Evolutionary conservation across 2,888 invertebrate species (phyloP).

Genomic region (Drosophila tripunctata): DNA sequence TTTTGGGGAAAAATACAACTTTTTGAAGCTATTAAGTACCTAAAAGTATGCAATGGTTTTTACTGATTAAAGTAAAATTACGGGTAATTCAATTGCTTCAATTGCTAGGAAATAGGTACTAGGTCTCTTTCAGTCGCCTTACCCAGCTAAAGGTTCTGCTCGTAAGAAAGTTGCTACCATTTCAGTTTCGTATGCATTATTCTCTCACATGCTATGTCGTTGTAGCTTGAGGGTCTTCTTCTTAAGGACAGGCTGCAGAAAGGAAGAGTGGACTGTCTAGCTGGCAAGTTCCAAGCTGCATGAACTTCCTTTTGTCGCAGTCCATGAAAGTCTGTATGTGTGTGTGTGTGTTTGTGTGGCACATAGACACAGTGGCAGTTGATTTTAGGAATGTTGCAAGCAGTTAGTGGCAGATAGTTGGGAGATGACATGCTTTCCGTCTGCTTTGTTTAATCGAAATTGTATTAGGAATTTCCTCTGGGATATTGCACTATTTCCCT

Average conservation of each 20-base stretch:
- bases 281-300: slow-evolving; percentile 43
- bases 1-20: too few species aligned
- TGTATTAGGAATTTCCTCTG: slow-evolving; percentile 32
- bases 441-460: slow-evolving; percentile 40
- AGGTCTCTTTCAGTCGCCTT: too few species aligned
- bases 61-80: too few species aligned
- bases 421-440: slow-evolving; percentile 5
- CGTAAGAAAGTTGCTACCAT: slow-evolving; percentile 73
- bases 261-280: slow-evolving; percentile 15
- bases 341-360: slow-evolving; percentile 42
- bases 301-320: slow-evolving; percentile 67
- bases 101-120: too few species aligned
- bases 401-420: slow-evolving; percentile 3
- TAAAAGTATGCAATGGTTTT: too few species aligned
- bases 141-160: too few species aligned
- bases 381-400: slow-evolving; percentile 41
- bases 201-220: slow-evolving; percentile 39
- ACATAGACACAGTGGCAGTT: slow-evolving; percentile 49
- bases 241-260: slow-evolving; percentile 6
- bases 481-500: background rate
- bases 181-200: slow-evolving; percentile 71
- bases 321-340: slow-evolving; percentile 16
- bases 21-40: too few species aligned
- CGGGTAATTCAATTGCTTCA: too few species aligned
- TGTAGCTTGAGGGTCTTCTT: slow-evolving; percentile 18